Conservation (phyloP, 2,888 invertebrate genomes). For the Aleiodes leptofemur region DNA sequence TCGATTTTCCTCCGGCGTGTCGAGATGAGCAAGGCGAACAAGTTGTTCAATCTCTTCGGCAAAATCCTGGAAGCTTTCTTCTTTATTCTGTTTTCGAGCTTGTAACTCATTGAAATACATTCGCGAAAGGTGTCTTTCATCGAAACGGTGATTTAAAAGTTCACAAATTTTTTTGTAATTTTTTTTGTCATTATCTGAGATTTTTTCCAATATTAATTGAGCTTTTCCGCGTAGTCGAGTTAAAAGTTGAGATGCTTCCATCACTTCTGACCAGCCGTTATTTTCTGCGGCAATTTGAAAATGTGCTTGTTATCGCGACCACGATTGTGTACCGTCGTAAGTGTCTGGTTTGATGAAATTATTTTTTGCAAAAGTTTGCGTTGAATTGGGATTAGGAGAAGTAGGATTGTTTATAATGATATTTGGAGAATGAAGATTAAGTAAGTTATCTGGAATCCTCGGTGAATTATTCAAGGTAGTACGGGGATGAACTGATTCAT, state of each 20-base stretch:
- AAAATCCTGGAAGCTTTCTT: neutral
- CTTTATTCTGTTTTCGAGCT: neutral
- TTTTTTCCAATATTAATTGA: neutral
- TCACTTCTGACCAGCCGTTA: neutral
- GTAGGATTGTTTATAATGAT: too few species aligned
- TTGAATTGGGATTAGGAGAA: too few species aligned
- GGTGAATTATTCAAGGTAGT: neutral
- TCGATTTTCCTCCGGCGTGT: neutral
- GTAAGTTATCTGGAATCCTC: too few species aligned
- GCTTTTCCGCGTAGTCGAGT: neutral
- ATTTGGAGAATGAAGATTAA: too few species aligned
- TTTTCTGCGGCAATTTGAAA: neutral
- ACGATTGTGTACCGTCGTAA: neutral
- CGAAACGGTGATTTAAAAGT: neutral
- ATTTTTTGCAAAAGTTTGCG: neutral
- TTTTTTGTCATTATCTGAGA: neutral
- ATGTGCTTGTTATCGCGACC: neutral
- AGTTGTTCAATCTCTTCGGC: neutral
- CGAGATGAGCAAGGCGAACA: neutral
- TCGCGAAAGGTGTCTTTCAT: neutral
- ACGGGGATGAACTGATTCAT: too few species aligned
- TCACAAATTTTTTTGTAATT: neutral
- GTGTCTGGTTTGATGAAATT: neutral
- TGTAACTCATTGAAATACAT: constrained; percentile 16
- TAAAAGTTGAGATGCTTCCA: neutral